A percentile compares a stretch with the other conserved stretches of the same genome.
Evolutionary conservation across 2,888 invertebrate genomes (phyloP).

Genomic region (Spisula solida): DNA sequence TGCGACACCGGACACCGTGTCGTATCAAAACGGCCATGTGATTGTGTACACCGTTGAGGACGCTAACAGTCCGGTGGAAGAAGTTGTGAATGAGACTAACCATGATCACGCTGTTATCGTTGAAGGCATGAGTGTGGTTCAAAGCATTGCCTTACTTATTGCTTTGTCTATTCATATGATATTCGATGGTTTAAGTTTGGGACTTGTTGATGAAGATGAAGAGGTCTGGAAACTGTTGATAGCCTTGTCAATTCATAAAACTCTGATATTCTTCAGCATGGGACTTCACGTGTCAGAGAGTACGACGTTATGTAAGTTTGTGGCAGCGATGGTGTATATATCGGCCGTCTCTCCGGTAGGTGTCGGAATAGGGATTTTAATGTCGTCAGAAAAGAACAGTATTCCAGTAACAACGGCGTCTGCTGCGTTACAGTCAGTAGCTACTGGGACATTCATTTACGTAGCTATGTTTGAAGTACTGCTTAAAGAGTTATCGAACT

Average conservation of each 20-base stretch:
- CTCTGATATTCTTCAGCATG: slow-evolving; percentile 89
- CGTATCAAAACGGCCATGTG: slow-evolving; percentile 28
- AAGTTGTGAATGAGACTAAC: neutral
- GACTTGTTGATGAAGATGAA: slow-evolving; percentile 86
- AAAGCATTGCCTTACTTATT: slow-evolving; percentile 88
- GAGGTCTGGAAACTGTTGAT: slow-evolving; percentile 85
- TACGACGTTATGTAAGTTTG: slow-evolving; percentile 42
- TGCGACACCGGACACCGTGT: neutral
- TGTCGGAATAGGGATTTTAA: slow-evolving; percentile 37
- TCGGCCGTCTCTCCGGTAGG: slow-evolving; percentile 46
- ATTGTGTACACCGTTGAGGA: neutral
- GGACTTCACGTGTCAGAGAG: slow-evolving; percentile 76
- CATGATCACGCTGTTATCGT: neutral
- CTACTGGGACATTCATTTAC: slow-evolving; percentile 57
- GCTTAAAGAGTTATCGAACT: slow-evolving; percentile 34
- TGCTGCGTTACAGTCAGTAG: slow-evolving; percentile 47
- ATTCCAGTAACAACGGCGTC: slow-evolving; percentile 6
- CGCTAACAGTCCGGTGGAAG: neutral
- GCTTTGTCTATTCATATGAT: slow-evolving; percentile 89
- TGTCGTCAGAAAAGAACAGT: slow-evolving; percentile 22
- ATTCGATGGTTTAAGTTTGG: slow-evolving; percentile 89
- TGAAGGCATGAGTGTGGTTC: slow-evolving; percentile 53
- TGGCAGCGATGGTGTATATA: slow-evolving; percentile 25
- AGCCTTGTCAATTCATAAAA: slow-evolving; percentile 89
- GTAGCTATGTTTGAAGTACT: slow-evolving; percentile 60